A percentile compares a stretch with the other conserved stretches of the same genome.
Evolutionary conservation across 2,797 vertebrate genomes (phyloP).

Genomic region (Coracias cyanogaster): DNA sequence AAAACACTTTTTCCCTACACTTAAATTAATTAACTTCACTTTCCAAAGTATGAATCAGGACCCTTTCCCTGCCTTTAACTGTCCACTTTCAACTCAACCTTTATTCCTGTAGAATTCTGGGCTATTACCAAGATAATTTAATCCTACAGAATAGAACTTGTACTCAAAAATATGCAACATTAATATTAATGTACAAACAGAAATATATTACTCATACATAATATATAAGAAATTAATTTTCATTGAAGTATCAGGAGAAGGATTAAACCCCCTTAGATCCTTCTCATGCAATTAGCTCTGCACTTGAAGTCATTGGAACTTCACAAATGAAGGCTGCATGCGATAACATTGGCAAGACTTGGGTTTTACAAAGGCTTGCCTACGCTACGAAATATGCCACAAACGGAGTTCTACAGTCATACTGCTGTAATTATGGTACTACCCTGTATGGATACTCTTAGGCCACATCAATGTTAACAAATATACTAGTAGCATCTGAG

Average conservation of each 20-base stretch:
- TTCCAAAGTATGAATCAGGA: not conserved
- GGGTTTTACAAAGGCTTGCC: not conserved
- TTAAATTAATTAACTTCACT: conserved; percentile 35
- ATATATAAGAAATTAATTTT: conserved; percentile 73
- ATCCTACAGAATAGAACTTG: conserved; percentile 48
- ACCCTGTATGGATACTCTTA: not conserved
- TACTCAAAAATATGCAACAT: conserved; percentile 63
- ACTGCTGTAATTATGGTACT: not conserved
- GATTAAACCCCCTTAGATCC: conserved; percentile 53
- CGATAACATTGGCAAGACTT: not conserved
- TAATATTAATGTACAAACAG: conserved; percentile 64
- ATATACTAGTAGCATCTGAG: not conserved
- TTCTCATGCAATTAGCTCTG: conserved; percentile 55
- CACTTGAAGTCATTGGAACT: conserved; percentile 54
- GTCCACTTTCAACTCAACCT: conserved; percentile 25
- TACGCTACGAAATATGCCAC: not conserved
- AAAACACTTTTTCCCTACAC: not conserved
- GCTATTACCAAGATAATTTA: conserved; percentile 22
- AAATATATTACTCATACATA: conserved; percentile 64
- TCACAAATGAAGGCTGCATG: conserved; percentile 13
- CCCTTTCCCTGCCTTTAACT: not conserved
- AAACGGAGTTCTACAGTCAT: not conserved
- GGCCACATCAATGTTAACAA: not conserved
- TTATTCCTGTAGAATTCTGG: not conserved
- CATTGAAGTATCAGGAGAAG: conserved; percentile 54